Conservation (phyloP, 2,888 invertebrate genomes). For the Carpatolechia fugitivella region DNA sequence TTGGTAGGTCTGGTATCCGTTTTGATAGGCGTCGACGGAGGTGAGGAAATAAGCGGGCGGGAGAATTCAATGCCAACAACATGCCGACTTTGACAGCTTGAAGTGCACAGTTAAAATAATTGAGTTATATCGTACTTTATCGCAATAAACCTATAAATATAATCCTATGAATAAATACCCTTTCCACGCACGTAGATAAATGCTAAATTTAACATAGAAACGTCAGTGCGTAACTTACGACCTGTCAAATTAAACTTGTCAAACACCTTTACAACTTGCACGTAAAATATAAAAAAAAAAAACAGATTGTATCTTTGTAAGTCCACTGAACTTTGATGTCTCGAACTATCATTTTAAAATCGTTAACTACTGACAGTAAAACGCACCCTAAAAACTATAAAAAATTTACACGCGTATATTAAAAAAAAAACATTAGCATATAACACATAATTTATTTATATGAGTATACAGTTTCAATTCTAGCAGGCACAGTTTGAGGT, state of each 20-base stretch:
- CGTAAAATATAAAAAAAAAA: background rate
- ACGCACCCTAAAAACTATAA: slow-evolving; percentile 12
- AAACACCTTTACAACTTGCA: background rate
- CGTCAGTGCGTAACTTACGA: background rate
- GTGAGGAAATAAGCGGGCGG: too few species aligned
- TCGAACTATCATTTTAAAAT: slow-evolving; percentile 9
- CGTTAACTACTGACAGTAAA: slow-evolving; percentile 7
- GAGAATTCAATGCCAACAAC: too few species aligned
- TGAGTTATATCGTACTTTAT: too few species aligned
- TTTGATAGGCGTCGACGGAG: too few species aligned
- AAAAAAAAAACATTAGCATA: slow-evolving; percentile 6
- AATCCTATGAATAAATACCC: too few species aligned
- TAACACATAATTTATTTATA: slow-evolving; percentile 20
- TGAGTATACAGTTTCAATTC: slow-evolving; percentile 19
- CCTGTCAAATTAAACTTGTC: background rate
- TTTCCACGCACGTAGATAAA: too few species aligned
- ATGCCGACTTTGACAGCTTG: too few species aligned
- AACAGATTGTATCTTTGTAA: background rate
- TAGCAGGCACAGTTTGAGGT: slow-evolving; percentile 18
- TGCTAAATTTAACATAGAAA: too few species aligned
- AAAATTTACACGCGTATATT: background rate
- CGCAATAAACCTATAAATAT: too few species aligned
- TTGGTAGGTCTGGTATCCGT: too few species aligned
- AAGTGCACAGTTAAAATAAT: too few species aligned
- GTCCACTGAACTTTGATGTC: slow-evolving; percentile 12